Evolutionary conservation across 92 coral and sea anemone species (phyloP), one percentile per base, ranked within the genome.

Genomic region (Plumapathes pennacea): DNA sequence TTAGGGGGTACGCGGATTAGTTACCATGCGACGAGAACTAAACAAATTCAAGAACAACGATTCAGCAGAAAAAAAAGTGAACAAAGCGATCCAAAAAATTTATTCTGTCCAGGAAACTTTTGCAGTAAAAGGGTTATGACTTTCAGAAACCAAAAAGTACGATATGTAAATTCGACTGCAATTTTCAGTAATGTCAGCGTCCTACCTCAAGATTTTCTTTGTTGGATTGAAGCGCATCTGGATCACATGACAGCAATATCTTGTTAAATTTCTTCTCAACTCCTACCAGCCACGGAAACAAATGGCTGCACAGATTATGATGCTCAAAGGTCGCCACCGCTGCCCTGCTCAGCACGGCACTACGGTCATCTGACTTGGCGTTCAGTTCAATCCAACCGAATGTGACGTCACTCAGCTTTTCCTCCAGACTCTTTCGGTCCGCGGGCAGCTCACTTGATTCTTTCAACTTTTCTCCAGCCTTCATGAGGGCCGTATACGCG

Each of bases 341-440:
- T 5, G 96, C 98, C 59, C 81, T 69, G 47, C 84, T 94, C 34
- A 92, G 58, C 31, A 72, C 67, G 19, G 70, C 36, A 46, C 59
- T 54, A 2, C 98, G 91, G 29, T 72, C 81, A 54, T 72, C 71
- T 40, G 86, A 77, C 49, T 72, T 62, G 3, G 80, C 69, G 63
- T 77, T 92, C 45, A 92, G 71, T 31, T 76, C 94, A 49, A 55
- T 67, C 98, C 98, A 92, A 18, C 98, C 85, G 39, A 40, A 72
- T 4, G 63, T 50, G 55, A 89, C 65, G 48, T 92, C 84, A 19
- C 54, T 69, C 13, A 89, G 77, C 60, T 84, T 88, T 38, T 88
- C 94, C 18, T 89, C 81, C 28, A 92, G 43, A 43, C 77, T 86
- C 13, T 84, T 84, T 49, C 76, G 71, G 54, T 92, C 98, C 21